Conservation (phyloP, 2,888 invertebrate genomes). For the Heteromurus nitidus region DNA sequence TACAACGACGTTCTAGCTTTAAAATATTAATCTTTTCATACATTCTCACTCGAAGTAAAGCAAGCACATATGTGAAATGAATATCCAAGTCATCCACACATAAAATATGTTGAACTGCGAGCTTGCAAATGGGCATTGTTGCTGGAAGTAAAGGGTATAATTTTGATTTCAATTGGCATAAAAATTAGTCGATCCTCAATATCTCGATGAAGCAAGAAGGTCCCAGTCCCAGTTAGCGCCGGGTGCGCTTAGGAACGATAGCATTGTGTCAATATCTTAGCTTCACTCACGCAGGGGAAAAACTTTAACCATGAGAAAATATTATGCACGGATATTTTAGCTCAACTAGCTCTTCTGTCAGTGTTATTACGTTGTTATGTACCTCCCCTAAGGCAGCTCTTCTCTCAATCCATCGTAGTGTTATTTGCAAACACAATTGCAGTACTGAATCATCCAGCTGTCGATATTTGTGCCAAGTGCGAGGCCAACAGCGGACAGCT, state of each 20-base stretch:
- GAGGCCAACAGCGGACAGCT: conserved; percentile 50
- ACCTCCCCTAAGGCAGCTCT: conserved; percentile 44
- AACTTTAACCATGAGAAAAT: not conserved
- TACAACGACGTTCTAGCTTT: not conserved
- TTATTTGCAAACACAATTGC: conserved; percentile 55
- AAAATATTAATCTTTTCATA: not conserved
- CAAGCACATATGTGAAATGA: conserved; percentile 12
- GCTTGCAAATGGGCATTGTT: conserved; percentile 31
- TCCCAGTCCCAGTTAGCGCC: not conserved
- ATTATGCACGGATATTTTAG: conserved; percentile 14
- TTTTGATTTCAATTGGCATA: conserved; percentile 61
- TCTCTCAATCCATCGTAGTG: conserved; percentile 22
- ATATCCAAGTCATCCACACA: not conserved
- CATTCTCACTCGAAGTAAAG: not conserved
- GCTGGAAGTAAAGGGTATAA: conserved; percentile 41
- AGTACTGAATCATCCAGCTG: conserved; percentile 60
- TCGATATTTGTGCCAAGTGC: conserved; percentile 64
- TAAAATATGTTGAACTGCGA: not conserved
- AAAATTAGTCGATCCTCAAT: conserved; percentile 52
- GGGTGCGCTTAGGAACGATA: too few relatives aligned
- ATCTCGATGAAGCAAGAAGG: conserved; percentile 30
- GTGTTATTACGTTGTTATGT: conserved; percentile 46
- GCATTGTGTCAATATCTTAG: not conserved
- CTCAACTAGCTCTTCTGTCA: conserved; percentile 22
- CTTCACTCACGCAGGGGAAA: not conserved